A percentile compares a stretch with the other conserved stretches of the same genome.
These are phyloP conservation scores for Dicranocentrus wangi DNA, from an alignment of 2,888 invertebrate species.

Conservation along the genomic window DNA sequence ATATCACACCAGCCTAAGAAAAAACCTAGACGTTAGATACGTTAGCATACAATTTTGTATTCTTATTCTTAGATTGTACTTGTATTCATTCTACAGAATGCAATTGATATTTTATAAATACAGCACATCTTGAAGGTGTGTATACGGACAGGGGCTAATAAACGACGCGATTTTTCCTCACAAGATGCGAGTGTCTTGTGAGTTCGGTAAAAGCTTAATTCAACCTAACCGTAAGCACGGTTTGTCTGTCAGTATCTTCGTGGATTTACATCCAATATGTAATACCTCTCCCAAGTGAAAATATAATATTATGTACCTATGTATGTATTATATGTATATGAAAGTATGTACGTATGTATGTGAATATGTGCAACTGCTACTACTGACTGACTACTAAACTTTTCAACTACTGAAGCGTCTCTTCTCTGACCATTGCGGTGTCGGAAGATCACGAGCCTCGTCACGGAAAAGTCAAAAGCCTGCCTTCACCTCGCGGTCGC, in stretches of 20 bases:
- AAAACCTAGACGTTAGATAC: background rate
- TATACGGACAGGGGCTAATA: too few relatives aligned
- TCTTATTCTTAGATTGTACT: background rate
- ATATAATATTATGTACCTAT: too few relatives aligned
- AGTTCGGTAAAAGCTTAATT: too few relatives aligned
- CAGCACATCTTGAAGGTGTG: background rate
- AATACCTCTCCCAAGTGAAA: background rate
- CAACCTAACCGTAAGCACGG: too few relatives aligned
- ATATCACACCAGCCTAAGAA: too few relatives aligned
- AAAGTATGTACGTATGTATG: slow-evolving; percentile 7
- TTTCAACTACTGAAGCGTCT: slow-evolving; percentile 28
- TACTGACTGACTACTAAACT: background rate
- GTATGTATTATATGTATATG: too few relatives aligned
- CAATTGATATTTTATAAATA: background rate
- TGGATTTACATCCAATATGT: too few relatives aligned
- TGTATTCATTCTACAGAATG: background rate
- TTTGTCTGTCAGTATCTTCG: too few relatives aligned
- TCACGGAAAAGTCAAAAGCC: slow-evolving; percentile 53
- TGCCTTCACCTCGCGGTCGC: slow-evolving; percentile 41
- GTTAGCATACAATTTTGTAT: background rate
- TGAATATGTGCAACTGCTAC: background rate
- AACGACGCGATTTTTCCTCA: background rate
- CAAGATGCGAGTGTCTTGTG: too few relatives aligned
- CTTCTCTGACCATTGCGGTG: slow-evolving; percentile 45
- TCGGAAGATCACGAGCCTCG: slow-evolving; percentile 49